phyloP scores from a whole-genome alignment of 2,113 vertebrate genomes.

The Rhinolophus sinicus region DNA sequence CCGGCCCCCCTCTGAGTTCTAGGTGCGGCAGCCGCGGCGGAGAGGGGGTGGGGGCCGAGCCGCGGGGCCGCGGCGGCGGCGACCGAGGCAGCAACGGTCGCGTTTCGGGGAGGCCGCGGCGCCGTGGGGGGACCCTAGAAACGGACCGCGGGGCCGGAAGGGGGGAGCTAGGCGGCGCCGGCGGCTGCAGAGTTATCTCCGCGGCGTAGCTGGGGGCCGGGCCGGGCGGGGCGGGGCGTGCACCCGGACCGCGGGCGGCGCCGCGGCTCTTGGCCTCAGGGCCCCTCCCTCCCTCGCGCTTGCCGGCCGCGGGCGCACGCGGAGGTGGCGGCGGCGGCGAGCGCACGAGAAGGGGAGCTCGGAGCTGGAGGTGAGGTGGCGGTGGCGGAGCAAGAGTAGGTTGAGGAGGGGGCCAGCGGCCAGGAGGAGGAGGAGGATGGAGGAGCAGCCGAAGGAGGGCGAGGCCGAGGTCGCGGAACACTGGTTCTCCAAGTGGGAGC shows the following conservation, averaged over 20 bases:
- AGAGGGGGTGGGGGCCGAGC: not conserved
- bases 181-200: not conserved
- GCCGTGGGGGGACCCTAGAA: constrained; percentile 70
- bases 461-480: constrained; percentile 95
- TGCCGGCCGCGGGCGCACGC: constrained; percentile 76
- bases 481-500: constrained; percentile 97
- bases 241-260: constrained; percentile 82
- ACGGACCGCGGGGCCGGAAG: constrained; percentile 19
- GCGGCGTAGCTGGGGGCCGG: not conserved
- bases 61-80: not conserved
- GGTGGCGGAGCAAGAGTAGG: not conserved
- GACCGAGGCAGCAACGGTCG: not conserved
- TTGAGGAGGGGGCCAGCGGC: constrained; percentile 53
- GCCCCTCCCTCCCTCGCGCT: constrained; percentile 80
- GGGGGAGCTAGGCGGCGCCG: constrained; percentile 4
- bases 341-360: not conserved
- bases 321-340: not conserved
- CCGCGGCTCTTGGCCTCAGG: constrained; percentile 86
- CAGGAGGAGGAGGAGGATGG: constrained; percentile 86
- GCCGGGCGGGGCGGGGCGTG: constrained; percentile 30
- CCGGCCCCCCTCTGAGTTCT: not conserved
- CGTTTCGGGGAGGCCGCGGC: constrained; percentile 68
- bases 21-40: not conserved
- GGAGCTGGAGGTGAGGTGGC: not conserved
- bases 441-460: constrained; percentile 94